Evolutionary conservation across 2,797 vertebrate genomes (phyloP).

Genomic region (Chlorospingus flavigularis): DNA sequence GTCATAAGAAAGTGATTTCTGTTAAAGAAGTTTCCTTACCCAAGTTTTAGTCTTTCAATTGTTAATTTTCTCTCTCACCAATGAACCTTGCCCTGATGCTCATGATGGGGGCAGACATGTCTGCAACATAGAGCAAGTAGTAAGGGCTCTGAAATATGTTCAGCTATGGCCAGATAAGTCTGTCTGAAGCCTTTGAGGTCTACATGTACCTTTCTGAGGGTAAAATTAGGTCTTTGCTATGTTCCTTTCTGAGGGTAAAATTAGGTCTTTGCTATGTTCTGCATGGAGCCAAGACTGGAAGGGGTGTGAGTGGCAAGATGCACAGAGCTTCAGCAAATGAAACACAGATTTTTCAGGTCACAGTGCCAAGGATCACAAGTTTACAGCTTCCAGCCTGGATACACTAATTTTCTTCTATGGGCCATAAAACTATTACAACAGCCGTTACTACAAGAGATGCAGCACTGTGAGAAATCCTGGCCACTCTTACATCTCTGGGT

Average conservation of each 20-base stretch:
- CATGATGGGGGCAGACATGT: accelerated
- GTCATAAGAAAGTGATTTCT: background rate
- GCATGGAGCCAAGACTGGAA: background rate
- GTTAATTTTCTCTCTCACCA: background rate
- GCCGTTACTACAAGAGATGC: background rate
- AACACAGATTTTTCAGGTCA: background rate
- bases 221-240: background rate
- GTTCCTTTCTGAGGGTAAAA: background rate
- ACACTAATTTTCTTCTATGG: background rate
- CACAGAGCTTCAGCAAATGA: background rate
- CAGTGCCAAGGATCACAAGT: background rate
- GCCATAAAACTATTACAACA: background rate
- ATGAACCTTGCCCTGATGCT: background rate
- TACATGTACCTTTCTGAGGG: background rate
- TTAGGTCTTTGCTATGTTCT: background rate
- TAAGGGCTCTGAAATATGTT: background rate
- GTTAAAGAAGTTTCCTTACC: background rate
- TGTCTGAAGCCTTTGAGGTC: background rate
- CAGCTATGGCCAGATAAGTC: background rate
- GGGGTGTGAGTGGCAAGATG: background rate
- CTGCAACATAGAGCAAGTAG: background rate
- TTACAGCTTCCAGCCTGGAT: background rate
- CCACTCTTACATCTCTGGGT: background rate
- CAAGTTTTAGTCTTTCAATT: background rate
- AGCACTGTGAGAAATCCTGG: background rate